Conservation (phyloP, 2,113 vertebrate species). For the Glaucomys volans region DNA sequence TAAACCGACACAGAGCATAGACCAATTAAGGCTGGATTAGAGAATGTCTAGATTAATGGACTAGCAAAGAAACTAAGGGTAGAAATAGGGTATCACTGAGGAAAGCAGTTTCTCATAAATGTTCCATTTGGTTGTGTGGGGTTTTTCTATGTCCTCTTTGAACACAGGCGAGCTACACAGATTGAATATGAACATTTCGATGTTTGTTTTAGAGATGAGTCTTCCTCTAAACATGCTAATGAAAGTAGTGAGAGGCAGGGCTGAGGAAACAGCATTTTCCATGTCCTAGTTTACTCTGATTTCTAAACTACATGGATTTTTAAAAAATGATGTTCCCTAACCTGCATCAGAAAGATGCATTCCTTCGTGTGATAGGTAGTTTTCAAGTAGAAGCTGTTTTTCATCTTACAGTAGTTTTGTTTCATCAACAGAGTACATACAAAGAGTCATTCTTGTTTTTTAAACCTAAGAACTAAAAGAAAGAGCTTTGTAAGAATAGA, state of each 20-base stretch:
- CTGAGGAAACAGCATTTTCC: neutral
- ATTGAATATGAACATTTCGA: neutral
- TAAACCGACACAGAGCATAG: neutral
- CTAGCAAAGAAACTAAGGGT: neutral
- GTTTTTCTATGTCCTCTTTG: neutral
- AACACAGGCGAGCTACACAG: neutral
- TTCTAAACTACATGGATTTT: neutral
- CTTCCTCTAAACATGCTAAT: neutral
- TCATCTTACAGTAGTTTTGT: no score
- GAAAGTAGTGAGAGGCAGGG: neutral
- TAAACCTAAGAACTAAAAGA: neutral
- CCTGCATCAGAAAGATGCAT: neutral
- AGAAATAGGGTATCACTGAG: neutral
- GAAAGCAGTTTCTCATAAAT: neutral
- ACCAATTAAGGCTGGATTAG: neutral
- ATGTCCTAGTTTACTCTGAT: neutral
- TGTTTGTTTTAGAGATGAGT: neutral
- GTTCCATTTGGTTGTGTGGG: neutral
- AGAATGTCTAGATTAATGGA: neutral
- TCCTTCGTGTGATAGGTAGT: neutral
- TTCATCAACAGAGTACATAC: no score
- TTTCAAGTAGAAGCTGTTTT: neutral
- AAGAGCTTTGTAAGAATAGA: no score
- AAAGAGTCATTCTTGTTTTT: neutral
- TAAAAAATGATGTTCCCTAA: neutral